These are phyloP conservation scores for Equus quagga DNA, from an alignment of 2,113 vertebrate genomes.

Conservation along the genomic window DNA sequence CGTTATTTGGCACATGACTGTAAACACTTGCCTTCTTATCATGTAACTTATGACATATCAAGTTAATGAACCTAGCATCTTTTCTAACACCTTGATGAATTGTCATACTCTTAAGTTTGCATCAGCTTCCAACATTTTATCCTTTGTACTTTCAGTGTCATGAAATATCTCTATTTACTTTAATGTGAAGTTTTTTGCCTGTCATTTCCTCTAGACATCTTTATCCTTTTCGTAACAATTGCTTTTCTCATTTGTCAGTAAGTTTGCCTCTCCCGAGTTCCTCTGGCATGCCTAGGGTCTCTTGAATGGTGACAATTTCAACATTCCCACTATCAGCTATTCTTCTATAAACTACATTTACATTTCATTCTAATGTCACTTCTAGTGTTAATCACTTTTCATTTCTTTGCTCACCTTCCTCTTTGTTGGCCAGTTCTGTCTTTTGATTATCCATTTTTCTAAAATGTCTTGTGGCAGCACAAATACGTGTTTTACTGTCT, in stretches of 20 bases:
- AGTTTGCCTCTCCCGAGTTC: neutral
- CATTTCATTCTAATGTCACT: neutral
- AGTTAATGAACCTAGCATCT: neutral
- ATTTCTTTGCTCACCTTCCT: neutral
- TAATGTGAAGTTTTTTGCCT: neutral
- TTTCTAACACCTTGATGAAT: neutral
- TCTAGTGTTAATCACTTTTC: neutral
- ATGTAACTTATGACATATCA: neutral
- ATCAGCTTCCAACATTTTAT: neutral
- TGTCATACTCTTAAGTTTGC: neutral
- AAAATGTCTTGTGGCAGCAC: neutral
- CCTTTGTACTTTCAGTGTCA: neutral
- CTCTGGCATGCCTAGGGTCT: neutral
- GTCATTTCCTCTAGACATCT: neutral
- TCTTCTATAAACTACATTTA: neutral
- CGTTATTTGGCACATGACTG: no score
- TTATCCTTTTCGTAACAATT: neutral
- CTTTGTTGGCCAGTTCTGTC: neutral
- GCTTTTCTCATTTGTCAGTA: neutral
- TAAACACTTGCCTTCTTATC: neutral
- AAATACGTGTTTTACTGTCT: neutral
- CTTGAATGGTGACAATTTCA: neutral
- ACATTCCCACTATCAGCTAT: neutral
- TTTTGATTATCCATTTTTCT: conserved; percentile 18
- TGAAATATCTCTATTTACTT: neutral